Conservation (phyloP, 2,888 invertebrate species). For the Sipha maydis region DNA sequence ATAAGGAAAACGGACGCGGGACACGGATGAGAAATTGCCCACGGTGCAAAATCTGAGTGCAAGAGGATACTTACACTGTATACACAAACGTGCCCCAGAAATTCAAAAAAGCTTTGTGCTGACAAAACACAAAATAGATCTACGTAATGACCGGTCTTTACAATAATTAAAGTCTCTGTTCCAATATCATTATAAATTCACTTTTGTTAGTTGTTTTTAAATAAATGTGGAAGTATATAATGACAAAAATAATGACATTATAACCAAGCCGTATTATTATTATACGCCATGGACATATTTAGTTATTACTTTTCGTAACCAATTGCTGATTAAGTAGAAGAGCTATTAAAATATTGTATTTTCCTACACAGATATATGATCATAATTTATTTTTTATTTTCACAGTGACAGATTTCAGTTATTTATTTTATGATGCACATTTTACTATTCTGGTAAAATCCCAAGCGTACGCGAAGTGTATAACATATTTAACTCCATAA, state of each 20-base stretch:
- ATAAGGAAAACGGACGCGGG: neutral
- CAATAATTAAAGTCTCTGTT: constrained; percentile 20
- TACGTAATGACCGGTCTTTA: constrained; percentile 18
- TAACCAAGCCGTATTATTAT: neutral
- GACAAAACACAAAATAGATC: constrained; percentile 43
- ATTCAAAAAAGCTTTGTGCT: constrained; percentile 34
- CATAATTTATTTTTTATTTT: neutral
- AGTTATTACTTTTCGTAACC: neutral
- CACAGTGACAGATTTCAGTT: neutral
- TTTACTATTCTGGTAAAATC: too few species aligned
- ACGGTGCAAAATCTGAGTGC: constrained; percentile 18
- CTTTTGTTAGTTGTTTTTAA: constrained; percentile 32
- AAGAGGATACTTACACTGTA: neutral
- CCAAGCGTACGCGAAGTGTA: neutral
- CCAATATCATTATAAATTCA: neutral
- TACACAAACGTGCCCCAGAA: neutral
- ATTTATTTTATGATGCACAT: neutral
- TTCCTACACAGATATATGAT: too few species aligned
- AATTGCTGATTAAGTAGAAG: neutral
- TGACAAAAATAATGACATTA: neutral
- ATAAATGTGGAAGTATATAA: neutral
- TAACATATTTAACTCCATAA: neutral
- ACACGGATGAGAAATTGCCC: constrained; percentile 17
- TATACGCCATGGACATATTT: neutral
- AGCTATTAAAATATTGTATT: neutral